Evolutionary conservation across 2,888 invertebrate genomes (phyloP).

Genomic region (Venustoraphidia nigricollis): DNA sequence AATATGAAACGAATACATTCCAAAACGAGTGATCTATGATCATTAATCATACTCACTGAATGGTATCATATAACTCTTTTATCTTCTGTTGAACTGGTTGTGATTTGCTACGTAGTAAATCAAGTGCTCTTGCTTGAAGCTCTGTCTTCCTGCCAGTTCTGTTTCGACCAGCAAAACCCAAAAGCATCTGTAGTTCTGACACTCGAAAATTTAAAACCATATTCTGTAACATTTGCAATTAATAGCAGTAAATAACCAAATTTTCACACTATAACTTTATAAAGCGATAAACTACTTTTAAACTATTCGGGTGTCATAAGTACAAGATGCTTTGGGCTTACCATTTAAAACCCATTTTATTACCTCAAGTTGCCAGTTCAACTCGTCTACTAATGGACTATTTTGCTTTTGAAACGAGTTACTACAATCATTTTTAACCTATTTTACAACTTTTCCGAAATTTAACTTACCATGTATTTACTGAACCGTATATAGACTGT

Average conservation of each 20-base stretch:
- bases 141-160: conserved; percentile 69
- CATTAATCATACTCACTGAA: conserved; percentile 33
- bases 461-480: conserved; percentile 1
- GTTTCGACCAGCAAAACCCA: conserved; percentile 64
- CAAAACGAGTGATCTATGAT: too few species aligned
- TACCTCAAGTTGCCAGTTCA: too few species aligned
- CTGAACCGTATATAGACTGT: neutral
- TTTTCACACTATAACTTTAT: too few species aligned
- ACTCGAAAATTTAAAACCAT: conserved; percentile 58
- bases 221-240: conserved; percentile 21
- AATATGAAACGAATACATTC: too few species aligned
- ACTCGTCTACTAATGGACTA: too few species aligned
- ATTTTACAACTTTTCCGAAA: neutral
- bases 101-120: conserved; percentile 49
- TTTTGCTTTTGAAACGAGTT: too few species aligned
- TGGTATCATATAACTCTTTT: conserved; percentile 48
- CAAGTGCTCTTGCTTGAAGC: conserved; percentile 56
- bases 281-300: too few species aligned
- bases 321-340: too few species aligned
- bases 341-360: too few species aligned
- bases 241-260: too few species aligned
- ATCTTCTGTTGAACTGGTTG: conserved; percentile 47
- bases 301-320: too few species aligned
- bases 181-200: conserved; percentile 68
- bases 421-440: too few species aligned